Percentiles rank a stretch among this genome's conserved stretches.
phyloP scores from a whole-genome alignment of 2,888 invertebrate genomes.

The Temnothorax rugatulus region DNA sequence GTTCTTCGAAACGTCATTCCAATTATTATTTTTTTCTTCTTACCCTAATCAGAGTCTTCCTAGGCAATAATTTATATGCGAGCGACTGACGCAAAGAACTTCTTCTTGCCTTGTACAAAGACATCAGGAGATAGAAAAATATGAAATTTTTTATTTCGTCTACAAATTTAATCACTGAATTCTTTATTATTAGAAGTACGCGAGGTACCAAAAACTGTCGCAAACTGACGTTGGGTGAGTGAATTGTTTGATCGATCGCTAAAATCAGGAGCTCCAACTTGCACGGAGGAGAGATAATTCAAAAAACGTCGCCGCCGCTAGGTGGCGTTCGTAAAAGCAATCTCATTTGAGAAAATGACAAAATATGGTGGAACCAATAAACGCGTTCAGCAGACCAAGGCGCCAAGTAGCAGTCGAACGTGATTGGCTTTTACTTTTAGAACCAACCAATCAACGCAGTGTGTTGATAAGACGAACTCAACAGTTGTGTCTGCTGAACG shows the following conservation, averaged over 20 bases:
- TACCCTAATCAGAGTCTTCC: slow-evolving; percentile 53
- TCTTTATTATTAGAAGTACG: background rate
- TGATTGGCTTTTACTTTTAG: too few relatives aligned
- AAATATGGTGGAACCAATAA: too few relatives aligned
- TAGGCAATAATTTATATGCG: slow-evolving; percentile 25
- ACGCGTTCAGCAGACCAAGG: too few relatives aligned
- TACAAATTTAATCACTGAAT: background rate
- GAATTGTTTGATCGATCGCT: slow-evolving; percentile 35
- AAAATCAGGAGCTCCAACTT: too few relatives aligned
- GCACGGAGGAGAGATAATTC: too few relatives aligned
- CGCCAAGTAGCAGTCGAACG: too few relatives aligned
- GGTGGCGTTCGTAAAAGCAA: too few relatives aligned
- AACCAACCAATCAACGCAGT: too few relatives aligned
- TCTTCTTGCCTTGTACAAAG: slow-evolving; percentile 13
- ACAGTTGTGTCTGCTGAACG: too few relatives aligned
- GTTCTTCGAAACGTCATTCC: background rate
- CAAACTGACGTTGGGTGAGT: background rate
- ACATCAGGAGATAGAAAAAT: slow-evolving; percentile 43
- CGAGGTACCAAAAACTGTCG: background rate
- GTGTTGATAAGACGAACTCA: too few relatives aligned
- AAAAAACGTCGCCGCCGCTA: too few relatives aligned
- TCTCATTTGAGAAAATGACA: too few relatives aligned
- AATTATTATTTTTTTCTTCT: slow-evolving; percentile 28
- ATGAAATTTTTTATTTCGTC: background rate
- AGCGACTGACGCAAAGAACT: slow-evolving; percentile 62